Conservation (phyloP, 2,113 vertebrate genomes). For the Columba janthina region DNA sequence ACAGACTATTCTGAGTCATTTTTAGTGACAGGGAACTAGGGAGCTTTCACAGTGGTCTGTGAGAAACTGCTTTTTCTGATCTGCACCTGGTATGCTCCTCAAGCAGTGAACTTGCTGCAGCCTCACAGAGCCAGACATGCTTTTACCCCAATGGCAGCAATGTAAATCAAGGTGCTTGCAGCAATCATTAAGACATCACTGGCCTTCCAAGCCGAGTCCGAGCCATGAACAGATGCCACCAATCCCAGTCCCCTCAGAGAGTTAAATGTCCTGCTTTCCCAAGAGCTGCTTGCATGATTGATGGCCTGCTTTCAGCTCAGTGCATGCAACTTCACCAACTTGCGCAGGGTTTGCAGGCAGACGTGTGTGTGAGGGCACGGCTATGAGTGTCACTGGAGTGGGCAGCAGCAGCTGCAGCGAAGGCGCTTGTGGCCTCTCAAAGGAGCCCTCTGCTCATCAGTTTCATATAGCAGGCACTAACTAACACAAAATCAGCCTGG, state of each 20-base stretch:
- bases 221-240: not conserved
- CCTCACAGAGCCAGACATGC: accelerated
- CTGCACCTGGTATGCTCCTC: not conserved
- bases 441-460: not conserved
- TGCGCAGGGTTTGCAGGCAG: accelerated
- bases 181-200: accelerated
- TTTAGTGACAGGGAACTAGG: not conserved
- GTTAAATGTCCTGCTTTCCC: not conserved
- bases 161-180: accelerated
- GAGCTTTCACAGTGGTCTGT: not conserved
- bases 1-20: not conserved
- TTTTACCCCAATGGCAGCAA: not conserved
- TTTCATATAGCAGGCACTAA: not conserved
- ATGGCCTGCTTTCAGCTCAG: not conserved
- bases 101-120: not conserved
- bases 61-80: not conserved
- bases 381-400: accelerated
- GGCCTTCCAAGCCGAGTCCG: not conserved
- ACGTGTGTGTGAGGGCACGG: accelerated
- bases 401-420: not conserved
- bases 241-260: not conserved
- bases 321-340: not conserved
- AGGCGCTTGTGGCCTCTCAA: not conserved
- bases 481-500: not conserved
- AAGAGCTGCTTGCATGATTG: not conserved